Evolutionary conservation across 2,888 invertebrate species (phyloP), one percentile per base, ranked within the genome.

Genomic region (Drosophila kokeensis): DNA sequence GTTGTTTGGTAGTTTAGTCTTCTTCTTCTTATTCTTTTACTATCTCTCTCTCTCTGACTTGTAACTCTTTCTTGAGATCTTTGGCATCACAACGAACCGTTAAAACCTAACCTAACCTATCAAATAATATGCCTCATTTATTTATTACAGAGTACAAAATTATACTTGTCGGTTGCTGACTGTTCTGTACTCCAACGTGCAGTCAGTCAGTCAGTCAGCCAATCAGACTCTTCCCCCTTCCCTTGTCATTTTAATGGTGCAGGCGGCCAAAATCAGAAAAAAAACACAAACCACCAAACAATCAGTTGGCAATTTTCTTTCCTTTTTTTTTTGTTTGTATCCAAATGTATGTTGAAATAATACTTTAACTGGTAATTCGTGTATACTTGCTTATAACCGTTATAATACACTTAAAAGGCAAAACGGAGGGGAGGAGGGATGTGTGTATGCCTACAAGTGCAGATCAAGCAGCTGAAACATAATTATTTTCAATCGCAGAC

Each of bases 351-450:
- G 84, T 81, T 84, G 78, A 87, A 80, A 84, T 87, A 84, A 84
- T 87, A 84, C 86, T 82, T 86, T 82, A 84, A 86, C 87, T 84
- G 79, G 77, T 84, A 73, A 79, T 87, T 84, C 79, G 83, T 87
- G 81, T 73, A 73, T 81, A 79, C 79, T 78, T 79, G 81, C 78
- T 79, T 72, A 85, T 73, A 84, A 74, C 83, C 82, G 86, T 86
- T 87, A 85, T 75, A 85, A 83, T 84, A 81, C 83, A 75, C 73
- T 80, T 83, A 80, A 84, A 68, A 70, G 53, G 21, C 61, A 65
- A 75, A 49, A 54, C 13, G 4, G 0, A 29, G 49, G 21, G 34
- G 3, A 11, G 48, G 38, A 2, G 13, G 13, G 27, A 10, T n/a
- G 21, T 10, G 21, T 11, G 34, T 11, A 62, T 59, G 71, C 30